Conservation (phyloP, 2,888 invertebrate genomes). For the Danaus chrysippus region DNA sequence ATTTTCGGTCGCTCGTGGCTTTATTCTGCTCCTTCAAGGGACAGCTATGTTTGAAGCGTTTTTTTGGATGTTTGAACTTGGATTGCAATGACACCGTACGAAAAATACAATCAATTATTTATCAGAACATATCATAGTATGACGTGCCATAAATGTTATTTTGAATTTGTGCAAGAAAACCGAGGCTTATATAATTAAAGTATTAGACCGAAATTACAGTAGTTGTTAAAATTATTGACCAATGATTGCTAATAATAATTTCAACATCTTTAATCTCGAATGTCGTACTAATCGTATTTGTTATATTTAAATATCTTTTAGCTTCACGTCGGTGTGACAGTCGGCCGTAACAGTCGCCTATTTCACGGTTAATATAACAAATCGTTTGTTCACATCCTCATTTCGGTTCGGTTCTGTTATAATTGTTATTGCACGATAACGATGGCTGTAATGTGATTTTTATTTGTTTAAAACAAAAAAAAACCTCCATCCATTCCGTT, state of each 20-base stretch:
- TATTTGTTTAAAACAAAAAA: background rate
- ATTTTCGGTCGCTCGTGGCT: slow-evolving; percentile 72
- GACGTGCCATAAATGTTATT: no score
- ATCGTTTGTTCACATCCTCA: slow-evolving; percentile 50
- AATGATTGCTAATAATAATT: no score
- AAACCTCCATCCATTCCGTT: background rate
- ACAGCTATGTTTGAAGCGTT: slow-evolving; percentile 69
- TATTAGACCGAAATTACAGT: no score
- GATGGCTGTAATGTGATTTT: slow-evolving; percentile 6
- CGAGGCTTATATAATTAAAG: no score
- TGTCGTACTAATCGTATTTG: no score
- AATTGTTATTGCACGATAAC: slow-evolving; percentile 34
- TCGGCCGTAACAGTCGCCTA: slow-evolving; percentile 48
- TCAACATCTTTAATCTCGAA: no score
- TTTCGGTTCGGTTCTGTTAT: slow-evolving; percentile 36
- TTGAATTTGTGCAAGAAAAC: no score
- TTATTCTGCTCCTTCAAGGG: slow-evolving; percentile 68
- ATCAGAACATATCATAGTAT: background rate
- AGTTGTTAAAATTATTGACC: no score
- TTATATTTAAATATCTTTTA: no score
- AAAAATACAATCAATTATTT: slow-evolving; percentile 3
- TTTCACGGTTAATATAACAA: slow-evolving; percentile 60
- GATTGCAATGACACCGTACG: slow-evolving; percentile 43
- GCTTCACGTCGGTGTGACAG: slow-evolving; percentile 44
- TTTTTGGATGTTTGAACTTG: slow-evolving; percentile 56